Evolutionary conservation across 2,888 invertebrate genomes (phyloP), one percentile per base, ranked within the genome.

Genomic region (Stomorhina lunata): DNA sequence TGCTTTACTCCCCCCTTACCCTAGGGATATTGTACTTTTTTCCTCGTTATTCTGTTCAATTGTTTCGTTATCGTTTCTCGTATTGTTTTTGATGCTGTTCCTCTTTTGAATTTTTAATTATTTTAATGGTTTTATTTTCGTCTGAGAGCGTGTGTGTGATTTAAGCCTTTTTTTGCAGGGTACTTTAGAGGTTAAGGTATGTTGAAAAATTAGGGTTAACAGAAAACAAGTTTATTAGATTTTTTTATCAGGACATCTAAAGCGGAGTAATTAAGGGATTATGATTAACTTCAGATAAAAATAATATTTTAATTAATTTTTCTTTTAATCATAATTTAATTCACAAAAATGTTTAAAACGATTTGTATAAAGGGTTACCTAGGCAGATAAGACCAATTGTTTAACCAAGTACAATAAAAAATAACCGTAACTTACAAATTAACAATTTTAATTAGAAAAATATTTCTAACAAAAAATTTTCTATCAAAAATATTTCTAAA

Each of bases 101-200:
- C 25, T 65, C 61, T 81, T 81, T 71, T 65, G 43, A 50, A 40
- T 55, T 75, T n/a, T 81, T 76, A 69, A 69, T 76, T 69, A 63
- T 63, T 69, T 78, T 53, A 63, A 45, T 69, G 55, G 43, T 55
- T 55, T 43, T 29, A 34, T 65, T 76, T 59, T 61, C 61, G 15
- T 71, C 12, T 45, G 34, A 25, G 3, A 15, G 12, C 2, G 3
- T 29, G 34, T 37, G 25, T 37, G 12, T 17, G 15, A 2, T 10
- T 53, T 15, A 32, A 50, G 15, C 57, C 15, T 12, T 20, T 57
- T 59, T 55, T 9, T 2, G n/a, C n/a, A 1, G 9, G 4, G 2
- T 15, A n/a, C 32, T 72, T 48, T 61, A 32, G 7, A 45, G 25
- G 57, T 45, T 37, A 29, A 45, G 61, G 20, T 53, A 25, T 63